Percentiles rank a stretch among this genome's conserved stretches.
Evolutionary conservation across 1,140 invertebrate species (phyloP).

Genomic region (Mya arenaria): DNA sequence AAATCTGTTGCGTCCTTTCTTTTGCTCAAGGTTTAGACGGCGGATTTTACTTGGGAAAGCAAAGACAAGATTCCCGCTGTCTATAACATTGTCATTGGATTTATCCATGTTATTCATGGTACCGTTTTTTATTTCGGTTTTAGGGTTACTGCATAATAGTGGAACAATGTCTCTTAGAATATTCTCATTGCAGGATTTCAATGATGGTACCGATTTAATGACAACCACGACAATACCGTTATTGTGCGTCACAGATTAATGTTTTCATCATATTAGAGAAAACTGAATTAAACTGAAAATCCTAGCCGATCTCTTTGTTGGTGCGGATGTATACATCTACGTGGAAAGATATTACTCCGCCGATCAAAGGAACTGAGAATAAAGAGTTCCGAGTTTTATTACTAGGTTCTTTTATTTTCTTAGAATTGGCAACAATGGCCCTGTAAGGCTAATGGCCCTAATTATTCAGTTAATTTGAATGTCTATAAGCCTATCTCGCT

Average conservation of each 20-base stretch:
- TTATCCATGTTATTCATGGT: too few species aligned
- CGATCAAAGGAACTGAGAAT: slow-evolving; percentile 47
- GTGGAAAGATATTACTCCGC: slow-evolving; percentile 42
- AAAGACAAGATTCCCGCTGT: too few species aligned
- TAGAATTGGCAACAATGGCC: slow-evolving; percentile 49
- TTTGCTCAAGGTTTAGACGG: too few species aligned
- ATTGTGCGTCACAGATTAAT: slow-evolving; percentile 43
- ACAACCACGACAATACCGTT: slow-evolving; percentile 25
- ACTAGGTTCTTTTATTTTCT: slow-evolving; percentile 50
- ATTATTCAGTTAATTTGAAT: slow-evolving; percentile 51
- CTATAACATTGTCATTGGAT: too few species aligned
- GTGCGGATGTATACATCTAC: slow-evolving; percentile 43
- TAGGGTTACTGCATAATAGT: slow-evolving; percentile 32
- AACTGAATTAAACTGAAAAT: slow-evolving; percentile 52
- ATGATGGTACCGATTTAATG: slow-evolving; percentile 29
- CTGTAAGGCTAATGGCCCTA: slow-evolving; percentile 38
- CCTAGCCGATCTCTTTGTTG: slow-evolving; percentile 43
- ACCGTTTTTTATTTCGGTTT: slow-evolving; percentile 50
- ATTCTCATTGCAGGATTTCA: slow-evolving; percentile 22
- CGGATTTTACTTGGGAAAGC: too few species aligned
- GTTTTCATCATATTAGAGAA: slow-evolving; percentile 50
- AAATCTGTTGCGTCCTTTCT: too few species aligned
- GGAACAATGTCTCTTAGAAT: slow-evolving; percentile 50
- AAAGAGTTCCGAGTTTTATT: slow-evolving; percentile 43
- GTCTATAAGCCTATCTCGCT: slow-evolving; percentile 42